Base-by-base conservation (phyloP, 1,140 invertebrate species). In the Zaprionus ornatus region DNA sequence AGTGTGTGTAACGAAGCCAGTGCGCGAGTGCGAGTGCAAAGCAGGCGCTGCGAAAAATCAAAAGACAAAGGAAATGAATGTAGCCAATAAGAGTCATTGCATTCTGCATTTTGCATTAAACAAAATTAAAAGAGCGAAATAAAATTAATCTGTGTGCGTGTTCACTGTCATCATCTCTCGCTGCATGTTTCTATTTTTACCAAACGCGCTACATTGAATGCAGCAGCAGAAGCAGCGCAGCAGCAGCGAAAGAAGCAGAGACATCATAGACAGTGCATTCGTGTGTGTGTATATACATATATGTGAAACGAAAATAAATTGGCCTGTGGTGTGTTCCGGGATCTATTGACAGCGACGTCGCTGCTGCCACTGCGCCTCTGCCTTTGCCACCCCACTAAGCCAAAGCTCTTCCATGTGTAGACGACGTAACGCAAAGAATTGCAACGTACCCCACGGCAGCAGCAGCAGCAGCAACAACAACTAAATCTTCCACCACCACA, bases 1-100 rank as follows among this genome's bases (percentile, higher is more conserved):
- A 56, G 72, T 56, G 29, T 13, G 72, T 56, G 29, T 13, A 74
- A 56, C 57, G 72, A 68, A 74, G 72, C 27, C 67, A 74, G 65
- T 72, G 74, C 74, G 56, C 56, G 64, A 61, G 71, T 56, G 65
- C 71, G 71, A 74, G 54, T 72, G 50, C 50, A 70, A 54, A 64
- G 59, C 60, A 62, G 64, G 65, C 64, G 35, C 67, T 60, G 74
- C 45, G 62, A 73, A 73, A 73, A 73, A 59, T 32, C 48, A 73
- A 67, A 73, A 77, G 70, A 77, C 74, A 77, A 77, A 77, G 74
- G 61, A 77, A 73, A 32, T 55, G 56, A 40, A 77, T 60, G 56
- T 50, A 27, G 35, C n/a, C 12, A 60, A 23, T 37, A 40, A 70
- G 25, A 61, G 27, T 64, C 32, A 70, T 52, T 64, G 60, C 25